phyloP scores from a whole-genome alignment of 2,113 vertebrate species.

The Syngnathus scovelli region DNA sequence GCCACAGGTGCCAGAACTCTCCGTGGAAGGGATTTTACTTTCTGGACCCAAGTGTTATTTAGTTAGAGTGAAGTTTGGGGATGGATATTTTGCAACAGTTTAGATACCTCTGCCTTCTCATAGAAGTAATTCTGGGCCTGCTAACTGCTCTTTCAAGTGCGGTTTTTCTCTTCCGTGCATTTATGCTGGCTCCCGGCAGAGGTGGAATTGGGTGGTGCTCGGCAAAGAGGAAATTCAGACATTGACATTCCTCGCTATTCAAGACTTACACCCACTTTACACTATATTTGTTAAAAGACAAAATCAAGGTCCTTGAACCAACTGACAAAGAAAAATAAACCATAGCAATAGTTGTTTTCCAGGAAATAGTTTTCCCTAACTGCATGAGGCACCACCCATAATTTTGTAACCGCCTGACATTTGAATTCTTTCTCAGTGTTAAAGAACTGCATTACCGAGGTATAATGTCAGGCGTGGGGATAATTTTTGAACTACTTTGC shows the following conservation, averaged over 20 bases:
- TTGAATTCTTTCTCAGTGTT: constrained; percentile 9
- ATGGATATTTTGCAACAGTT: neutral
- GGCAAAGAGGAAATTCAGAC: constrained; percentile 43
- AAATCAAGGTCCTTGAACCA: constrained; percentile 22
- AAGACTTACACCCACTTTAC: constrained; percentile 37
- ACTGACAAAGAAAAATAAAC: constrained; percentile 39
- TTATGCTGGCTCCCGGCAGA: constrained; percentile 61
- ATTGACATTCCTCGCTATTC: constrained; percentile 48
- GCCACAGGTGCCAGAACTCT: no score
- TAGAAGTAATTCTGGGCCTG: constrained; percentile 30
- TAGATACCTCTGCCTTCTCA: constrained; percentile 3
- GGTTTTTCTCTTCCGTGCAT: constrained; percentile 48
- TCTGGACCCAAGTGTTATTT: no score
- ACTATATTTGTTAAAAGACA: constrained; percentile 28
- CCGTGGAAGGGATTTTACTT: no score
- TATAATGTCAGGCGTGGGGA: neutral
- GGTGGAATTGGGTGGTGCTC: constrained; percentile 57
- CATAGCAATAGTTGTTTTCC: constrained; percentile 18
- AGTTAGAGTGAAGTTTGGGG: constrained; percentile 27
- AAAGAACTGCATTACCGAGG: neutral
- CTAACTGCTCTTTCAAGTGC: constrained; percentile 60
- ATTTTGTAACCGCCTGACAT: constrained; percentile 13
- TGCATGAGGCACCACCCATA: constrained; percentile 32
- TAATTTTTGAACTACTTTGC: constrained; percentile 4
- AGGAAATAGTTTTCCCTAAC: constrained; percentile 38